Conservation (phyloP, 2,888 invertebrate genomes). For the Netelia fuscicornis region DNA sequence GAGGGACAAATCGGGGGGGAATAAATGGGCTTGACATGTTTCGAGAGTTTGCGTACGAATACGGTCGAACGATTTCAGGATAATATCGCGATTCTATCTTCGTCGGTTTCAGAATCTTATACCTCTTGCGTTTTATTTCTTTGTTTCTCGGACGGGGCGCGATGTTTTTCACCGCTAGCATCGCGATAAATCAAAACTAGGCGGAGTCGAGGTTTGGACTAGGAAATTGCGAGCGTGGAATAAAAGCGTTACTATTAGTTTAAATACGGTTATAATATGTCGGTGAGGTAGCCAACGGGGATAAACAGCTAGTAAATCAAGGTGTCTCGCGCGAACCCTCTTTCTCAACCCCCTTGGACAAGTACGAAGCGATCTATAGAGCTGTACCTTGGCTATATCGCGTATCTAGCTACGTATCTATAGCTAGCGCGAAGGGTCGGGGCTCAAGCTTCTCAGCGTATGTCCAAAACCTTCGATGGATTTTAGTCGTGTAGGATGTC, state of each 20-base stretch:
- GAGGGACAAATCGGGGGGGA: constrained; percentile 17
- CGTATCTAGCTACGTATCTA: constrained; percentile 38
- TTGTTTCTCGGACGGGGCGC: background rate
- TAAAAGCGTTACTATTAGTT: constrained; percentile 78
- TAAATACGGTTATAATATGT: constrained; percentile 84
- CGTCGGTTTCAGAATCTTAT: background rate
- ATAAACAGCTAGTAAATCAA: constrained; percentile 84
- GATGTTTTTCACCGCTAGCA: constrained; percentile 15
- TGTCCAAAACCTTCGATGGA: constrained; percentile 61
- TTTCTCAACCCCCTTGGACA: constrained; percentile 43
- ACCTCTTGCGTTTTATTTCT: constrained; percentile 1
- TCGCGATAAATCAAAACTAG: constrained; percentile 19
- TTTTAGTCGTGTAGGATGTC: constrained; percentile 49
- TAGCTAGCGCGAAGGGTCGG: constrained; percentile 60
- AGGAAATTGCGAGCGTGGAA: constrained; percentile 18
- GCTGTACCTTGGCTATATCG: constrained; percentile 16
- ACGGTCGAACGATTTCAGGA: constrained; percentile 32
- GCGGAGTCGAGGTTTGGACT: background rate
- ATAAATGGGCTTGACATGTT: constrained; percentile 46
- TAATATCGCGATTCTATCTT: constrained; percentile 24
- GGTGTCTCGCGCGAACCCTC: constrained; percentile 69
- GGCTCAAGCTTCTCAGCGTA: constrained; percentile 38
- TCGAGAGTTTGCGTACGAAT: constrained; percentile 18
- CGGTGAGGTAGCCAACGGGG: constrained; percentile 79
- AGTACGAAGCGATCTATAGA: constrained; percentile 27